phyloP scores from a whole-genome alignment of 2,797 vertebrate genomes.

The Clarias fuscus region DNA sequence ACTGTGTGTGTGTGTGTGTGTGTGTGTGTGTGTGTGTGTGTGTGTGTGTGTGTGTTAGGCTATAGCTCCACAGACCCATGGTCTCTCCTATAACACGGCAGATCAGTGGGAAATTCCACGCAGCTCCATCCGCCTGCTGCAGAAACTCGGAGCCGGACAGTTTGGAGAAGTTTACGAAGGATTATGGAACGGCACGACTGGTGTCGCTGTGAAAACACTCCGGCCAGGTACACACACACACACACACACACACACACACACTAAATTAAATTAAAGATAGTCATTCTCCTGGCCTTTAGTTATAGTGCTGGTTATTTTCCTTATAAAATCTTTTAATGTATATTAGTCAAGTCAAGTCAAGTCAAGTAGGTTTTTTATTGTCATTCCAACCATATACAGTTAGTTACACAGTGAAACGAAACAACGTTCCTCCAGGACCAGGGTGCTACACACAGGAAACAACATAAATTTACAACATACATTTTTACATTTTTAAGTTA shows the following conservation, averaged over 20 bases:
- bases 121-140: constrained; percentile 78
- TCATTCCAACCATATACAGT: too few relatives aligned
- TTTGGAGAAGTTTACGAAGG: constrained; percentile 95
- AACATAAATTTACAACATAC: too few relatives aligned
- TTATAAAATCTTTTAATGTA: too few relatives aligned
- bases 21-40: constrained; percentile 20
- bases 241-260: background rate
- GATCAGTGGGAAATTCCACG: constrained; percentile 96
- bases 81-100: constrained; percentile 90
- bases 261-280: background rate
- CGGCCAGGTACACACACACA: constrained; percentile 80
- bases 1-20: background rate
- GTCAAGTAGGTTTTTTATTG: too few relatives aligned
- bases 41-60: constrained; percentile 58
- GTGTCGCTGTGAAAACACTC: constrained; percentile 92
- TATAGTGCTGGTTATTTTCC: background rate
- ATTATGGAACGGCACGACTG: constrained; percentile 87
- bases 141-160: constrained; percentile 87
- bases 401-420: too few relatives aligned
- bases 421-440: too few relatives aligned
- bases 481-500: too few relatives aligned
- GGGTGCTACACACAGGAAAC: too few relatives aligned
- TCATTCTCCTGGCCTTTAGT: background rate
- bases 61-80: constrained; percentile 74
- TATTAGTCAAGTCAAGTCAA: too few relatives aligned